Conservation (phyloP, 2,797 vertebrate species). For the Spinibarbus caldwelli region DNA sequence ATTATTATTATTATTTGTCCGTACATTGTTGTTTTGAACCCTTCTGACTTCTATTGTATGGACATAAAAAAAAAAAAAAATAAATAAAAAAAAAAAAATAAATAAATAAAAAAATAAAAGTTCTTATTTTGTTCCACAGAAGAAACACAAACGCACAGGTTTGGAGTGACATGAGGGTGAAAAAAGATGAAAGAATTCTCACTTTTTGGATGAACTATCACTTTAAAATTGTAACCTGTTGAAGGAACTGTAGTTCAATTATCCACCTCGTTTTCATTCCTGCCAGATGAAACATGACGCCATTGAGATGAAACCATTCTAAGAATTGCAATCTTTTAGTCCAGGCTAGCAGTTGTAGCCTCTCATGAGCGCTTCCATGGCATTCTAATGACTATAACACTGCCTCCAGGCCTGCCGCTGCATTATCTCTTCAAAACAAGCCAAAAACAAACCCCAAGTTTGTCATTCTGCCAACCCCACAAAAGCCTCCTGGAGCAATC, state of each 20-base stretch:
- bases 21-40: too few species aligned
- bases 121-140: too few species aligned
- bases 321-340: slow-evolving; percentile 32
- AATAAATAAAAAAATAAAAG: too few species aligned
- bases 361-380: slow-evolving; percentile 16
- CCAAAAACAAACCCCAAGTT: slow-evolving; percentile 20
- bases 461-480: slow-evolving; percentile 30
- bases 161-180: not conserved
- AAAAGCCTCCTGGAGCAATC: slow-evolving; percentile 31
- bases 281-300: not conserved
- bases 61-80: too few species aligned
- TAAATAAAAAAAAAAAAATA: too few species aligned
- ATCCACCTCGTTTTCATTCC: not conserved
- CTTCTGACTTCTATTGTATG: too few species aligned
- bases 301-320: slow-evolving; percentile 10
- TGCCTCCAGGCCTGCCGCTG: slow-evolving; percentile 32
- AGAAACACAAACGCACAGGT: not conserved
- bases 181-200: not conserved
- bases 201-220: not conserved
- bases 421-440: slow-evolving; percentile 34
- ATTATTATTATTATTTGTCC: too few species aligned
- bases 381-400: slow-evolving; percentile 46
- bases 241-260: not conserved
- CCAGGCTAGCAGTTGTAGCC: slow-evolving; percentile 10
- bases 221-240: slow-evolving; percentile 9